Evolutionary conservation across 1,140 invertebrate species (phyloP).

Genomic region (Sitobion miscanthi): DNA sequence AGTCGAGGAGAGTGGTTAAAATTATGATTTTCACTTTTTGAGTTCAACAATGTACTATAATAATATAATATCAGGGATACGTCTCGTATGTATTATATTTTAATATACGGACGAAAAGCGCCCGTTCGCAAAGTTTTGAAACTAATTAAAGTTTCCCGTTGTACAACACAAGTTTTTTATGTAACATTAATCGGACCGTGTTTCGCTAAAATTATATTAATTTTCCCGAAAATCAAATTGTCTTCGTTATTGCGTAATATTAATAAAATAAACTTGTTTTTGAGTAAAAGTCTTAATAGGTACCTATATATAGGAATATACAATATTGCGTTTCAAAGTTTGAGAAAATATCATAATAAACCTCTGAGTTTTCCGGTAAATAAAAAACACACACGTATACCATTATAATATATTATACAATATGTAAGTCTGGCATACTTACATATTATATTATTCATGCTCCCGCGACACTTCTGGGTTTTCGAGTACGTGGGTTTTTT

Average conservation of each 20-base stretch:
- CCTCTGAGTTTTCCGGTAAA: neutral
- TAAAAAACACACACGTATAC: neutral
- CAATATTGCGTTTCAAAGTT: neutral
- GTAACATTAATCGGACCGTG: slow-evolving; percentile 3
- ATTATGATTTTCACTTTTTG: neutral
- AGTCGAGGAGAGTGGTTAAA: neutral
- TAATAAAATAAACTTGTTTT: slow-evolving; percentile 7
- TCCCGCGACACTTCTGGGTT: neutral
- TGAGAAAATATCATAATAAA: neutral
- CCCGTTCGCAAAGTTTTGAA: neutral
- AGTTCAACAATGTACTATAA: neutral
- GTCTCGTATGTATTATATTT: neutral
- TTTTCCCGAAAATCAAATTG: slow-evolving; percentile 19
- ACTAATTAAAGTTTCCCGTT: slow-evolving; percentile 32
- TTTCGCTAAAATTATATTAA: slow-evolving; percentile 21
- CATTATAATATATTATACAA: neutral
- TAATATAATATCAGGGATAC: neutral
- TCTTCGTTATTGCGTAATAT: neutral
- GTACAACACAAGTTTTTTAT: slow-evolving; percentile 24
- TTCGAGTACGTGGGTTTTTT: neutral
- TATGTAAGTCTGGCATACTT: neutral
- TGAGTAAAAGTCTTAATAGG: neutral
- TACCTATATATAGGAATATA: neutral
- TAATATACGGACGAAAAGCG: neutral
- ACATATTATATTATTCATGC: neutral